Base-by-base conservation (phyloP, 2,888 invertebrate species). In the Saturnia japonica region DNA sequence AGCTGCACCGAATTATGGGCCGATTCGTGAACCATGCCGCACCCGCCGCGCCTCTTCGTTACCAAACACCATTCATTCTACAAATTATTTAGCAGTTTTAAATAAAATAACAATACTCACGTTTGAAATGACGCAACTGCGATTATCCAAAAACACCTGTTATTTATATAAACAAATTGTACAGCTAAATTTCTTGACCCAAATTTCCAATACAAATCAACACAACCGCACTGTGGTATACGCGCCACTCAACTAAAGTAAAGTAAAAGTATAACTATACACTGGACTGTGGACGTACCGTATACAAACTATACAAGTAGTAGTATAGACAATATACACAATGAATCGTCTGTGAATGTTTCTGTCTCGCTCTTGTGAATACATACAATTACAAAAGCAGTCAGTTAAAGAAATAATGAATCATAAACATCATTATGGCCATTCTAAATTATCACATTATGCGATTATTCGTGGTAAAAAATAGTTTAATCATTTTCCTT, bases 161-260 rank as follows among this genome's bases (percentile, higher is more conserved):
- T n/a, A 34, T 64, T 34, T 34, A 34, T 34, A n/a, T n/a, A n/a
- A n/a, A n/a, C n/a, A 64, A 40, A 40, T 40, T 40, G n/a, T 64
- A 64, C 40, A 64, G 64, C 40, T 3, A n/a, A 64, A 64, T 40
- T 40, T 40, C 19, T 64, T 64, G n/a, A 64, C 40, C 40, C 9
- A 40, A 40, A 40, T 40, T 19, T 64, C 8, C 16, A 40, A 57
- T 25, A 25, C 25, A 57, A 64, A 40, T 19, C 4, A 64, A 64
- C 64, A 64, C 64, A 64, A 64, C 34, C 64, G 12, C 64, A 64
- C 64, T 12, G 64, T n/a, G n/a, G 19, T 64, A 11, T 64, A 64
- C 34, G 34, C 40, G 40, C n/a, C 16, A 64, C 64, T 40, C 40
- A 64, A 64, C 64, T 64, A 64, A 64, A 34, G 34, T 34, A 6